Percentiles rank a stretch among this genome's conserved stretches.
Evolutionary conservation across 1,140 invertebrate genomes (phyloP).

Genomic region (Brachionus koreanus): DNA sequence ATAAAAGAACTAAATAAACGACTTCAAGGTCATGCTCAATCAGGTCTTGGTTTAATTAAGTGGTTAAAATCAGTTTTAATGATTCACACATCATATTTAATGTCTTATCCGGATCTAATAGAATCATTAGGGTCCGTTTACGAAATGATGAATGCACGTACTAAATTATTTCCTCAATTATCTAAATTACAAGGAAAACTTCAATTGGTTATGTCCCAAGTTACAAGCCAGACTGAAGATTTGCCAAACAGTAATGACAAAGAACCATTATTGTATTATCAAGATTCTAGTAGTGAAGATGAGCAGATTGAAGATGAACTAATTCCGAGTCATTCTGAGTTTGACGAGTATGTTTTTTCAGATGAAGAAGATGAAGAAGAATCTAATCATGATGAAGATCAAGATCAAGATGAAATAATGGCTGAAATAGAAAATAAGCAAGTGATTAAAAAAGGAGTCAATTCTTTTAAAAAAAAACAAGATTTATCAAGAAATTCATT

Average conservation of each 20-base stretch:
- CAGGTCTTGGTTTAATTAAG: constrained; percentile 47
- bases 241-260: not conserved
- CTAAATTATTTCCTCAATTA: constrained; percentile 49
- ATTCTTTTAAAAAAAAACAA: constrained; percentile 1
- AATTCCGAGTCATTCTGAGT: constrained; percentile 43
- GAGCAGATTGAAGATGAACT: constrained; percentile 42
- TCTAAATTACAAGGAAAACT: constrained; percentile 53
- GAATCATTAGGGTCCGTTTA: constrained; percentile 52
- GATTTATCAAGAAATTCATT: constrained; percentile 10
- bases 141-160: constrained; percentile 53
- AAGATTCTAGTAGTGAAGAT: constrained; percentile 39
- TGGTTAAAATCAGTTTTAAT: constrained; percentile 53
- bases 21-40: constrained; percentile 51
- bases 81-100: constrained; percentile 54
- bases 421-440: not conserved
- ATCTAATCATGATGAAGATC: constrained; percentile 31
- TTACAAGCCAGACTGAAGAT: constrained; percentile 44
- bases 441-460: not conserved
- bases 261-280: constrained; percentile 8
- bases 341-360: constrained; percentile 44
- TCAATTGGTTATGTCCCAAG: constrained; percentile 53
- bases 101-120: constrained; percentile 55
- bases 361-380: constrained; percentile 45
- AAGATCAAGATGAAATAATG: constrained; percentile 18
- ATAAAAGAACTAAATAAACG: constrained; percentile 51